phyloP scores from a whole-genome alignment of 2,113 vertebrate species.

The Calypte anna region DNA sequence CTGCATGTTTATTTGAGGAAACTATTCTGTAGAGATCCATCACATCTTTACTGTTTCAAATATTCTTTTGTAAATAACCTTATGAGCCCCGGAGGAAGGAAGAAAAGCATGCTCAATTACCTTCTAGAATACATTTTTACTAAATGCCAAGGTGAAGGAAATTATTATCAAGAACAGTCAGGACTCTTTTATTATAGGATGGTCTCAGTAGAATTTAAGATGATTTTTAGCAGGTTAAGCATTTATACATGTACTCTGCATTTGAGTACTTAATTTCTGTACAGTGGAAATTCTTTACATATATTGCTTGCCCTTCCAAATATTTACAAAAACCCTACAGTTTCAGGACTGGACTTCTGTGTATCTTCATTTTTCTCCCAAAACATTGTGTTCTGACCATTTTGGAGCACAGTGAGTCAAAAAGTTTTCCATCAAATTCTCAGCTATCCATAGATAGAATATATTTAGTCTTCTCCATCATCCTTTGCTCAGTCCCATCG shows the following conservation, averaged over 20 bases:
- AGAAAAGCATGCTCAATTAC: slow-evolving; percentile 46
- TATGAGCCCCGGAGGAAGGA: slow-evolving; percentile 18
- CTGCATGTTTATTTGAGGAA: slow-evolving; percentile 49
- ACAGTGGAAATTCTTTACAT: slow-evolving; percentile 12
- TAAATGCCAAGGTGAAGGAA: slow-evolving; percentile 46
- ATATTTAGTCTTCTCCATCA: slow-evolving; percentile 56
- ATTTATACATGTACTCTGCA: neutral
- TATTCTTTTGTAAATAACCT: slow-evolving; percentile 65
- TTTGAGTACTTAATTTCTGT: slow-evolving; percentile 26
- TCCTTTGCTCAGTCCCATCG: slow-evolving; percentile 66
- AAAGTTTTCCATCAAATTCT: slow-evolving; percentile 71
- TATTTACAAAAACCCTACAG: neutral
- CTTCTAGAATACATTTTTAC: neutral
- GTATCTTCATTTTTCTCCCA: neutral
- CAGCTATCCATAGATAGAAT: slow-evolving; percentile 57
- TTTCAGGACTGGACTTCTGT: neutral
- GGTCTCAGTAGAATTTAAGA: slow-evolving; percentile 12
- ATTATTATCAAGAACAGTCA: slow-evolving; percentile 18
- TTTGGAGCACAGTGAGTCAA: slow-evolving; percentile 45
- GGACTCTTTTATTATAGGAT: neutral
- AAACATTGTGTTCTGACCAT: slow-evolving; percentile 46
- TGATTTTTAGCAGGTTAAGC: slow-evolving; percentile 25
- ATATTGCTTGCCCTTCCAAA: slow-evolving; percentile 33
- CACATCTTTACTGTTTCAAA: slow-evolving; percentile 3
- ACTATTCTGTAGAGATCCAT: slow-evolving; percentile 44